Evolutionary conservation across 2,888 invertebrate species (phyloP).

Genomic region (Escarpia spicata): DNA sequence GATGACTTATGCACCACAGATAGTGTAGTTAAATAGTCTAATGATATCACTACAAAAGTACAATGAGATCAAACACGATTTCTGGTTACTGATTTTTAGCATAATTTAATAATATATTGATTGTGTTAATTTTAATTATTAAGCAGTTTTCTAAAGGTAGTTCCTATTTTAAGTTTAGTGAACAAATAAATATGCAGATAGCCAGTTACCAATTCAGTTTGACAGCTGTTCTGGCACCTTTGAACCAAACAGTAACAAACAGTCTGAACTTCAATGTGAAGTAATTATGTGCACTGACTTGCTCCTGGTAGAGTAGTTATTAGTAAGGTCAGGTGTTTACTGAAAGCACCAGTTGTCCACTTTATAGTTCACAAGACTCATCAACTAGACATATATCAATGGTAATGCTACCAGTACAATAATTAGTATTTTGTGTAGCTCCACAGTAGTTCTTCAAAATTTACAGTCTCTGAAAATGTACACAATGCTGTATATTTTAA

Average conservation of each 20-base stretch:
- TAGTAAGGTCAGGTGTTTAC: neutral
- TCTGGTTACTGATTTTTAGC: too few relatives aligned
- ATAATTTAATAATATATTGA: too few relatives aligned
- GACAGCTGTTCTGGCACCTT: neutral
- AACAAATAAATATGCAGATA: neutral
- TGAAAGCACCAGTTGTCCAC: neutral
- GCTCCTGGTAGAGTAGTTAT: neutral
- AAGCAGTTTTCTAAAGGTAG: neutral
- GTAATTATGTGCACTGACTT: neutral
- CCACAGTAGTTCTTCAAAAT: neutral
- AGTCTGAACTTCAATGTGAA: neutral
- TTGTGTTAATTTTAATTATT: too few relatives aligned
- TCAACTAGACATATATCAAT: neutral
- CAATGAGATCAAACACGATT: too few relatives aligned
- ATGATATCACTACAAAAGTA: too few relatives aligned
- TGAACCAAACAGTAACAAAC: neutral
- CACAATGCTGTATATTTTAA: too few relatives aligned
- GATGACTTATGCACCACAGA: too few relatives aligned
- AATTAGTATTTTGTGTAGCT: neutral
- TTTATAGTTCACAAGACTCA: neutral
- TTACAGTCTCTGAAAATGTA: neutral
- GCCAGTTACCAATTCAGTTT: neutral
- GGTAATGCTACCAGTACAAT: neutral
- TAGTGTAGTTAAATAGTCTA: too few relatives aligned
- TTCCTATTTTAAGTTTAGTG: neutral